Conservation (phyloP, 2,888 invertebrate genomes). For the Tipula vernalis region DNA sequence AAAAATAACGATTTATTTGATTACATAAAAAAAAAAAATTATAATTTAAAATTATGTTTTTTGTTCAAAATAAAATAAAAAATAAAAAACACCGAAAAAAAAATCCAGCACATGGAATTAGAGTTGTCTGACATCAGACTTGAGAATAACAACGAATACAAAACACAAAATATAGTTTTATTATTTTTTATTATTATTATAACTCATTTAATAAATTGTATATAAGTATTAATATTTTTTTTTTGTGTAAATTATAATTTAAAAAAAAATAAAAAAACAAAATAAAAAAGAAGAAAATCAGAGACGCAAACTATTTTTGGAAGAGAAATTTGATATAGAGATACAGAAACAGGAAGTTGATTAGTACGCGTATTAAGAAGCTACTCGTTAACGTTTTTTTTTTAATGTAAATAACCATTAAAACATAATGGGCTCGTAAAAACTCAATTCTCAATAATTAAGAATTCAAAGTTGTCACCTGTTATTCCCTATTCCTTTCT, state of each 20-base stretch:
- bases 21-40: not conserved
- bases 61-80: not conserved
- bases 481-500: no score
- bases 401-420: no score
- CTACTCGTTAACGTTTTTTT: not conserved
- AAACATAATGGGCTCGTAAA: no score
- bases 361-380: not conserved
- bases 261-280: not conserved
- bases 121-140: slow-evolving; percentile 4
- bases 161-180: not conserved
- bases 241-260: not conserved
- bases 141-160: not conserved
- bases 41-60: not conserved
- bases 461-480: no score
- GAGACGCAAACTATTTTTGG: not conserved
- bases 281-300: not conserved
- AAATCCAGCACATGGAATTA: not conserved
- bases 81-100: not conserved
- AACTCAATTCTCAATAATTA: no score
- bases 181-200: not conserved
- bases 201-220: not conserved
- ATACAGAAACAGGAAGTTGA: not conserved
- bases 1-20: not conserved
- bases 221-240: not conserved
- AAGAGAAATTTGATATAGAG: not conserved